phyloP scores from a whole-genome alignment of 2,888 invertebrate genomes.

The Nephrotoma appendiculata region DNA sequence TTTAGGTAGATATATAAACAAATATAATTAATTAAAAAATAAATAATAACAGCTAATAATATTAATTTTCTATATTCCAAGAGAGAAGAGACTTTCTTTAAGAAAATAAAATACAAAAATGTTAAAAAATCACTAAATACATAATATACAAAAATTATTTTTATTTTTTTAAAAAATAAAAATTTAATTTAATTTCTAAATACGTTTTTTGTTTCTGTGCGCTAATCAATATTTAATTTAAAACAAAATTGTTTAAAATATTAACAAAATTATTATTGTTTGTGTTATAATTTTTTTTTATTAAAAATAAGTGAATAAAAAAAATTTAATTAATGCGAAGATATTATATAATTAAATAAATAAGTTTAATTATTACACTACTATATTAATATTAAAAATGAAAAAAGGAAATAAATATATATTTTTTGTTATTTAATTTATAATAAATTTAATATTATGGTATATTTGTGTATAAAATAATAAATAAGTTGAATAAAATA shows the following conservation, averaged over 20 bases:
- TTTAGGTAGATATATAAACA: not conserved
- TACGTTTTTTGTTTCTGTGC: not conserved
- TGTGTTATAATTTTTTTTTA: not conserved
- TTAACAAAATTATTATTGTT: not conserved
- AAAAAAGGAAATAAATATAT: not conserved
- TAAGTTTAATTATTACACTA: not conserved
- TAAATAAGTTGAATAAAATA: not conserved
- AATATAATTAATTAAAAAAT: not conserved
- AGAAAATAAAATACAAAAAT: slow-evolving; percentile 1
- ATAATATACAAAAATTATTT: not conserved
- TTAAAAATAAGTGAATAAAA: not conserved
- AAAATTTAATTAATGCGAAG: not conserved
- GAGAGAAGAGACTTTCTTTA: slow-evolving; percentile 11
- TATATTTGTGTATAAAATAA: not conserved
- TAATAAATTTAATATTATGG: not conserved
- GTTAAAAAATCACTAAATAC: not conserved
- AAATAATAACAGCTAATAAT: slow-evolving; percentile 2
- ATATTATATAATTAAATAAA: not conserved
- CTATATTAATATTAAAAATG: not conserved
- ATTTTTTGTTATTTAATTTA: not conserved
- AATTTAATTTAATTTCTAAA: not conserved
- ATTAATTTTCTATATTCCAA: slow-evolving; percentile 8
- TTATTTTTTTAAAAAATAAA: not conserved
- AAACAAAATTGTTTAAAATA: not conserved
- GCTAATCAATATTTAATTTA: not conserved